A percentile compares a stretch with the other conserved stretches of the same genome.
Evolutionary conservation across 2,888 invertebrate genomes (phyloP).

Genomic region (Drosophila algonquin): DNA sequence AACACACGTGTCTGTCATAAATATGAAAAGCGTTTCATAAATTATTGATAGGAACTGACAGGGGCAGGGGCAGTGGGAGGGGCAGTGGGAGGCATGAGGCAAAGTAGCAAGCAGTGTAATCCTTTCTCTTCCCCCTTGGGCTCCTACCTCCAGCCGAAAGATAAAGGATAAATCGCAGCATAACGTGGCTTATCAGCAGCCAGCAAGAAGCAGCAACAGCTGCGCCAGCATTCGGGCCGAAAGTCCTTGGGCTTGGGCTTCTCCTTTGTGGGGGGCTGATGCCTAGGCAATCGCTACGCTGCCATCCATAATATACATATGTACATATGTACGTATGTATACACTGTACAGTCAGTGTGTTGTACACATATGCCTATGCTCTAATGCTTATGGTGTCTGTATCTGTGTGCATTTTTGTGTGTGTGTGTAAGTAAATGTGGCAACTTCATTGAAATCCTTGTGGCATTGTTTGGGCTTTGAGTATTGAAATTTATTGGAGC

Average conservation of each 20-base stretch:
- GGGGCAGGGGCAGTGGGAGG: conserved; percentile 2
- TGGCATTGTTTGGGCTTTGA: conserved; percentile 43
- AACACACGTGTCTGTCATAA: conserved; percentile 55
- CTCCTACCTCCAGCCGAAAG: conserved; percentile 33
- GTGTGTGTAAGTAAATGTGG: conserved; percentile 29
- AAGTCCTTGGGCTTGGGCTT: conserved; percentile 6
- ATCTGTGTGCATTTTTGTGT: too few species aligned
- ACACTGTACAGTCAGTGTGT: neutral
- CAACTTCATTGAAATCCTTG: conserved; percentile 53
- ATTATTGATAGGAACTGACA: conserved; percentile 32
- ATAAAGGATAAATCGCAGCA: conserved; percentile 41
- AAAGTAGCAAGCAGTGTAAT: conserved; percentile 28
- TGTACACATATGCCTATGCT: neutral
- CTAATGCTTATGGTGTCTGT: too few species aligned
- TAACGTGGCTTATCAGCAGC: conserved; percentile 69
- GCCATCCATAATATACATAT: conserved; percentile 14
- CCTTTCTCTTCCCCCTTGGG: conserved; percentile 1
- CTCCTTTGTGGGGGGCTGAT: conserved; percentile 11
- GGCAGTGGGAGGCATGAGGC: neutral
- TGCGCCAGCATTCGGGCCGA: conserved; percentile 9
- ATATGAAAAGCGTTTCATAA: conserved; percentile 52
- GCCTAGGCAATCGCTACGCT: conserved; percentile 28
- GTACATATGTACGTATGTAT: neutral
- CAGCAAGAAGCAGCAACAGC: conserved; percentile 26
- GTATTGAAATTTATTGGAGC: conserved; percentile 54